Evolutionary conservation across 2,888 invertebrate genomes (phyloP), one percentile per base, ranked within the genome.

Genomic region (Caenorhabditis uteleia): DNA sequence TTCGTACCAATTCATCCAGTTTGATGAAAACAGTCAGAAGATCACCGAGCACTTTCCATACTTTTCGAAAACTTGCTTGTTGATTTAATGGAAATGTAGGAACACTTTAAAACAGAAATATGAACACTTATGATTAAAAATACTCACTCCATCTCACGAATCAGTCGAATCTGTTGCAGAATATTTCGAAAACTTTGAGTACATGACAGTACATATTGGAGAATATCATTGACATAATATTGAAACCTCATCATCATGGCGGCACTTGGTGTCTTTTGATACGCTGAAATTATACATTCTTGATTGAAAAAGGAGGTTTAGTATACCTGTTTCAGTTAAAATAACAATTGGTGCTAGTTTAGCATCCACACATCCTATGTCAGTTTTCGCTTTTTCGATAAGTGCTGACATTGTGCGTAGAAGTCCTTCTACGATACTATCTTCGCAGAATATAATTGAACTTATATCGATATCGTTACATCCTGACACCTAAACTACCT

Each of bases 21-120:
- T 69, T 58, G 6, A 75, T 43, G 18, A 80, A 54, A 33, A 74
- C 65, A 14, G 68, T 55, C 10, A 79, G 64, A 7, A 77, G 49
- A 39, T 80, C 77, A 31, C 79, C 79, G 18, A 79, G 53, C 23
- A 45, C 34, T 8, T 64, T 43, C 79, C 79, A 79, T 26, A 60
- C 62, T 43, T 74, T 59, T 14, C 29, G 40, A 21, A 75, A 23
- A 6, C 2, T 39, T 34, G 20, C 18, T 16, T 23, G 18, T 23
- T 25, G 7, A 25, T 12, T 10, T 10, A n/a, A 8, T 6, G 20
- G 43, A 23, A 23, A 14, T 10, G 10, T 43, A 12, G 6, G 18
- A n/a, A n/a, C n/a, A 14, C 43, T 43, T 27, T 26, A 27, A 27
- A 45, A 27, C 16, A 18, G n/a, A n/a, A n/a, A n/a, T n/a, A n/a